A percentile compares a stretch with the other conserved stretches of the same genome.
phyloP scores from a whole-genome alignment of 35 echinoderm and acorn worm species.

The Eucidaris tribuloides region DNA sequence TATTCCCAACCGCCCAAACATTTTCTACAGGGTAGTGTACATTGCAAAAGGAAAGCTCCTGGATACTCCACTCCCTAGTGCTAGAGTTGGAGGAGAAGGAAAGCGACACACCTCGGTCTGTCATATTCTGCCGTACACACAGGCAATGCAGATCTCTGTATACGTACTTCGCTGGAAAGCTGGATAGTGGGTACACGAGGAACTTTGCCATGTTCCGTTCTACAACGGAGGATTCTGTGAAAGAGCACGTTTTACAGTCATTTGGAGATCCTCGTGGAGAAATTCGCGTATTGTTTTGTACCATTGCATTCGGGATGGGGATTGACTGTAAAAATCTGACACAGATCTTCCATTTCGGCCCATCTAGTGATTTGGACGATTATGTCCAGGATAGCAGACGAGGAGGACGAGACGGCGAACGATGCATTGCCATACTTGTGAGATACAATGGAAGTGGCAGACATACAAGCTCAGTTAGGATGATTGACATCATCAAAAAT shows the following conservation, averaged over 20 bases:
- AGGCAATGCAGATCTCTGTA: not conserved
- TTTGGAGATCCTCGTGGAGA: not conserved
- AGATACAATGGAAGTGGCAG: not conserved
- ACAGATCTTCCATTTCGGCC: not conserved
- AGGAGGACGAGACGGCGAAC: not conserved
- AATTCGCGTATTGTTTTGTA: not conserved
- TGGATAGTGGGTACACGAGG: not conserved
- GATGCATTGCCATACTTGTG: not conserved
- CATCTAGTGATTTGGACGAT: not conserved
- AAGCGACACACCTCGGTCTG: not conserved
- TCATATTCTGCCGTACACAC: not conserved
- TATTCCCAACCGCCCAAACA: not conserved
- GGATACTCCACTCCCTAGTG: not conserved
- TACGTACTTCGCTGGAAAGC: not conserved
- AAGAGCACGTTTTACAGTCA: not conserved
- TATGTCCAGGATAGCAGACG: constrained; percentile 13
- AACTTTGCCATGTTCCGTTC: not conserved
- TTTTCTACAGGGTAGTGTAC: not conserved
- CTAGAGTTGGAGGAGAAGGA: not conserved
- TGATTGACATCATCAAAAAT: not conserved
- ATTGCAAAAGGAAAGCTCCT: not conserved
- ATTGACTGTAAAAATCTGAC: not conserved
- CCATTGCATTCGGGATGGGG: constrained; percentile 11
- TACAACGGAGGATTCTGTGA: not conserved
- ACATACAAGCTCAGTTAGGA: not conserved